Evolutionary conservation across 1,140 invertebrate genomes (phyloP), one percentile per base, ranked within the genome.

Genomic region (Lepidostoma basale): DNA sequence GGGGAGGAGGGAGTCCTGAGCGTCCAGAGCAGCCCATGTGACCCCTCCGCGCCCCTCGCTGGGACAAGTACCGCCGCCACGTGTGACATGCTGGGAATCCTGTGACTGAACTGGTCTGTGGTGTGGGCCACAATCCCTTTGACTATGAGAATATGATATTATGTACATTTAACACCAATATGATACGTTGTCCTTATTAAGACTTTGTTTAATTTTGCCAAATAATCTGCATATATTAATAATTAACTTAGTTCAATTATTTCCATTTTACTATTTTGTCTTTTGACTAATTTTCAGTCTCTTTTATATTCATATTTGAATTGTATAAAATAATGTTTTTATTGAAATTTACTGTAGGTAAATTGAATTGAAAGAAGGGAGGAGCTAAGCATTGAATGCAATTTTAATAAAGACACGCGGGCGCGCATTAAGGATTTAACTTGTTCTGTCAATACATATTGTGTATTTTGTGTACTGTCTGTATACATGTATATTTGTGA

Each of bases 1-100:
- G 89, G 85, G 79, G 78, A 74, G 70, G 77, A 77, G 58, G 75
- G 30, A 69, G 76, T 72, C 74, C 74, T 52, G 30, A 67, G 68
- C 36, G 52, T 73, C 54, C 66, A 16, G 58, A 40, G 20, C 69
- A 56, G 22, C 63, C 72, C 62, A 73, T 68, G 65, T 73, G 72
- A 73, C 72, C 49, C 33, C 45, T 30, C n/a, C 60, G 33, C 52
- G 22, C 66, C 30, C 45, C 47, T 8, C 49, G 25, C 33, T 30
- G 62, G 62, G 44, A 52, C 44, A 26, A n/a, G 5, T 25, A 16
- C 20, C 59, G 39, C n/a, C 42, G 22, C 16, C 62, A 49, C 20
- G 44, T 52, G 42, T 63, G 62, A 63, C 26, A 14, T 14, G 3
- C 18, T 20, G 28, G n/a, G 9, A 60, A 42, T 47, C 12, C 14